These are phyloP conservation scores for Labia minor DNA, from an alignment of 2,888 invertebrate species.

Conservation along the genomic window DNA sequence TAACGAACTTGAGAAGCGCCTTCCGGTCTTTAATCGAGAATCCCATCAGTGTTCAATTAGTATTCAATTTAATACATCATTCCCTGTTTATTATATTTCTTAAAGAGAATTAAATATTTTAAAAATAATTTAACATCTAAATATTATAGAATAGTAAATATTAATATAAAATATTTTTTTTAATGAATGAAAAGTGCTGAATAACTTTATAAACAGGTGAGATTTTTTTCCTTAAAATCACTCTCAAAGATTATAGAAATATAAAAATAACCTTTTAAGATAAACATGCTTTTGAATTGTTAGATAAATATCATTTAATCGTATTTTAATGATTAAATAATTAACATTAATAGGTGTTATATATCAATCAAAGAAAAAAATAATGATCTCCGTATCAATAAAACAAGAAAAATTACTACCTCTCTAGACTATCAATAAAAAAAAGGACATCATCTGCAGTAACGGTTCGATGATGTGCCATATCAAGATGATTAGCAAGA, in stretches of 20 bases:
- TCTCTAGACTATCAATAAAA: conserved; percentile 52
- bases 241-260: no score
- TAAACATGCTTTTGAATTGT: no score
- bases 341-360: conserved; percentile 14
- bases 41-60: conserved; percentile 20
- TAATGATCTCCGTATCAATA: no score
- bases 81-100: background rate
- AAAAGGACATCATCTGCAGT: conserved; percentile 57
- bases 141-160: no score
- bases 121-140: no score
- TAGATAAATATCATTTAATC: background rate
- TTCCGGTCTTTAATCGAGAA: conserved; percentile 31
- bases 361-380: background rate
- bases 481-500: conserved; percentile 89
- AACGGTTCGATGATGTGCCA: conserved; percentile 89
- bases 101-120: conserved; percentile 15
- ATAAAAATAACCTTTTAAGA: no score
- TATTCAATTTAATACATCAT: conserved; percentile 13
- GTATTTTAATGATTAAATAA: conserved; percentile 17
- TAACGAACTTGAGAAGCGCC: conserved; percentile 62
- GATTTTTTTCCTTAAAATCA: no score
- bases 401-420: conserved; percentile 39
- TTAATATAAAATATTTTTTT: no score
- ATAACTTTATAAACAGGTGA: no score
- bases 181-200: no score